Base-by-base conservation (phyloP, 2,797 vertebrate species). In the Sebastes minor region DNA sequence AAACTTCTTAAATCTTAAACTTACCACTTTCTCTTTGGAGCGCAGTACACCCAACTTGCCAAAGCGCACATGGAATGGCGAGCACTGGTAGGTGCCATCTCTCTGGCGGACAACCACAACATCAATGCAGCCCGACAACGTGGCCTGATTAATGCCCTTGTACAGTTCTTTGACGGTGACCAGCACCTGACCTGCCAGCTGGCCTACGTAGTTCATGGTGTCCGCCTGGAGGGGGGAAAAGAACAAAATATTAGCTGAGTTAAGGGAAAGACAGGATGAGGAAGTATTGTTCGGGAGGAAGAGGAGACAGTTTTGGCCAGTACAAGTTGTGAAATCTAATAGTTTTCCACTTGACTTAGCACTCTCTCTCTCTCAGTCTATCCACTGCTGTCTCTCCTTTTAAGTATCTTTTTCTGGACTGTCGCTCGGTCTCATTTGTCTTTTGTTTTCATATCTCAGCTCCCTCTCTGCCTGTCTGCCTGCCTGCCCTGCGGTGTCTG, bases 141-240 rank as follows among this genome's bases (percentile, higher is more conserved):
- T 99, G 66, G 99, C 99, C 92, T 98, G 98, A 91, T 99, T 99
- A 71, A 99, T 99, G 80, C 98, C 99, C 88, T 99, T 99, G 90
- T 99, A 99, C 80, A 99, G 96, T 80, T 99, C 98, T 94, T 96
- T 98, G 87, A 99, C 97, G 2, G 99, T 99, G 78, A 98, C 98
- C 91, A 99, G 95, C 91, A 99, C 98, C 88, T 99, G 98, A 83
- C 98, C 98, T 8, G 98, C 98, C 94, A 99, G 95, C 86, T 99
- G 98, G 67, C 98, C 99, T 84, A 99, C 97, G 94, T 99, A 99
- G 95, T 99, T 99, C 99, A 99, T 99, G 91, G 97, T 99, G 94
- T 97, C 97, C 68, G 86, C 94, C 98, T 99, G 81, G 0, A 70
- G 57, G 42, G 71, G 23, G 25, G 70, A 30, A 49, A 49, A 56